phyloP scores from a whole-genome alignment of 1,140 invertebrate genomes.

The Trichogramma pretiosum region DNA sequence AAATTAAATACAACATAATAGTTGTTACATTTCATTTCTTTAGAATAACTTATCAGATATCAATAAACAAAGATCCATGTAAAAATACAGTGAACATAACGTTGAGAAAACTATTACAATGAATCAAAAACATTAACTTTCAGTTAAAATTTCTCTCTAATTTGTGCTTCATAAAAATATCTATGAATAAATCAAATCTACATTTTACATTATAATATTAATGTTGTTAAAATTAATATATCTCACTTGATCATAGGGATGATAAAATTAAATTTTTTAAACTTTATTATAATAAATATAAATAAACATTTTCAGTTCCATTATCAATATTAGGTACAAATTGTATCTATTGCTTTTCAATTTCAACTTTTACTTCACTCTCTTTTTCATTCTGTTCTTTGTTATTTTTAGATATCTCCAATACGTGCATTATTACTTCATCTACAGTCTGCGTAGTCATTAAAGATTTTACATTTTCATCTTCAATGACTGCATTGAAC shows the following conservation, averaged over 20 bases:
- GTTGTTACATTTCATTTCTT: neutral
- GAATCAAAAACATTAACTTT: too few relatives aligned
- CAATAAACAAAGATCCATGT: neutral
- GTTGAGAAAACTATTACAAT: too few relatives aligned
- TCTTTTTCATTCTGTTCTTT: slow-evolving; percentile 10
- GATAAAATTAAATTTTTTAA: too few relatives aligned
- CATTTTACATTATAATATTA: neutral
- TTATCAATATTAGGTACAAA: neutral
- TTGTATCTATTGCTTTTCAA: too few relatives aligned
- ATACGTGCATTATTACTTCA: slow-evolving; percentile 67
- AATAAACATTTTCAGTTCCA: neutral
- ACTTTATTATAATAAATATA: neutral
- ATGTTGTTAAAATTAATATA: too few relatives aligned
- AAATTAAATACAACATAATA: slow-evolving; percentile 6
- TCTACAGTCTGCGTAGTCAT: slow-evolving; percentile 73
- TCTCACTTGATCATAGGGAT: too few relatives aligned
- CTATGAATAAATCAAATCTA: too few relatives aligned
- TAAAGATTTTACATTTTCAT: slow-evolving; percentile 62
- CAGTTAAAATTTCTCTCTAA: too few relatives aligned
- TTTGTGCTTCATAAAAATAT: too few relatives aligned
- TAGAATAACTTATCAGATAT: slow-evolving; percentile 1
- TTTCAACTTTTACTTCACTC: slow-evolving; percentile 1
- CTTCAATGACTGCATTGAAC: slow-evolving; percentile 69
- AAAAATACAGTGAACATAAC: neutral
- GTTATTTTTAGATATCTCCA: slow-evolving; percentile 51